Evolutionary conservation across 1,140 invertebrate species (phyloP).

Genomic region (Mylabris phalerata): DNA sequence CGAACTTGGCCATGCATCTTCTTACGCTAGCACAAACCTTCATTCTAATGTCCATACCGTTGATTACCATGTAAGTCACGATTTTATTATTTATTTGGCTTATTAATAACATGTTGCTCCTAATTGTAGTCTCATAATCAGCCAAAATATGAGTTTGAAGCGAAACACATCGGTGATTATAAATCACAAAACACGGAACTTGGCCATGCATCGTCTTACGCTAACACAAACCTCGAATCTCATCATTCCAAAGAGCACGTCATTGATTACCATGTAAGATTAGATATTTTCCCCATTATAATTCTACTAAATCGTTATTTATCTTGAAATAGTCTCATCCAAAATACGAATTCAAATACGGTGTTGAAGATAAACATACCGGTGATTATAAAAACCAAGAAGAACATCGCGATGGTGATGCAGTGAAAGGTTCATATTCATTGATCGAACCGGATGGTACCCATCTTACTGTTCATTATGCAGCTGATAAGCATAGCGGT

Average conservation of each 20-base stretch:
- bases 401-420: conserved; percentile 11
- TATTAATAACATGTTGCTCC: conserved; percentile 6
- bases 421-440: background rate
- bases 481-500: conserved; percentile 5
- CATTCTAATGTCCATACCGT: background rate
- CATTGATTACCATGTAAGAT: background rate
- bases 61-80: background rate
- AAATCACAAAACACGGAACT: no score
- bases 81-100: background rate
- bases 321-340: conserved; percentile 47
- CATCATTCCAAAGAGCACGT: background rate
- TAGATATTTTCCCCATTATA: background rate
- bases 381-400: conserved; percentile 54
- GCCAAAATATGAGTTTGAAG: conserved; percentile 22
- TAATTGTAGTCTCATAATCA: no score
- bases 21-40: no score
- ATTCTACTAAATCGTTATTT: background rate
- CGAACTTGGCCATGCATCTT: no score
- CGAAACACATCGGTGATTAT: conserved; percentile 35
- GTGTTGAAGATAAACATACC: conserved; percentile 58
- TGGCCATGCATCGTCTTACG: no score
- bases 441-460: conserved; percentile 5
- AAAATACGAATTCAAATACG: conserved; percentile 60
- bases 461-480: conserved; percentile 3
- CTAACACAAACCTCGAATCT: no score